A percentile compares a stretch with the other conserved stretches of the same genome.
These are phyloP conservation scores for Chironomus riparius DNA, from an alignment of 2,888 invertebrate species.

Conservation along the genomic window DNA sequence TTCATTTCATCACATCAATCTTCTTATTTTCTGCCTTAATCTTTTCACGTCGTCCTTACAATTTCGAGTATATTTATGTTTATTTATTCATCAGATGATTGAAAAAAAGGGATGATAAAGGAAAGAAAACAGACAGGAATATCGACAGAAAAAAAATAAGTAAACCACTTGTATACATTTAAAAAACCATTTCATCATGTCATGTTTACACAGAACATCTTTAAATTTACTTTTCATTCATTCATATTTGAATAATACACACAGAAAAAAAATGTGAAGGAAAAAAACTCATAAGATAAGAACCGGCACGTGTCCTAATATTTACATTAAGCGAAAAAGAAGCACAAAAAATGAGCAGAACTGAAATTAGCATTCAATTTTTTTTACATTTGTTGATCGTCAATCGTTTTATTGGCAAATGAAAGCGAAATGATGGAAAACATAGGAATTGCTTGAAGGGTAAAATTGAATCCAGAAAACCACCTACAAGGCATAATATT, in stretches of 20 bases:
- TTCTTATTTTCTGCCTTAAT: no score
- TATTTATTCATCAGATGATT: no score
- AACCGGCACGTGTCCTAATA: conserved; percentile 14
- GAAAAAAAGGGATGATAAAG: no score
- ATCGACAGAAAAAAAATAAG: not conserved
- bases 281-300: not conserved
- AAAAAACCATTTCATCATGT: not conserved
- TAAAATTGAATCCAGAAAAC: not conserved
- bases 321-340: not conserved
- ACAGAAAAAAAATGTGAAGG: not conserved
- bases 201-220: not conserved
- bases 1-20: no score
- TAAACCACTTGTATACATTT: not conserved
- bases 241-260: not conserved
- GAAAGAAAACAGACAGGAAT: no score
- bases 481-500: not conserved
- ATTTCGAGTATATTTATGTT: no score
- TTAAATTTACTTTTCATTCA: not conserved
- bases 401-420: not conserved
- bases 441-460: no score
- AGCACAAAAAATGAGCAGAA: not conserved
- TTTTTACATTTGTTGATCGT: not conserved
- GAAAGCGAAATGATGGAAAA: not conserved
- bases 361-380: conserved; percentile 11
- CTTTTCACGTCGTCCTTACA: no score